phyloP scores from a whole-genome alignment of 2,797 vertebrate species.

The Semotilus atromaculatus region DNA sequence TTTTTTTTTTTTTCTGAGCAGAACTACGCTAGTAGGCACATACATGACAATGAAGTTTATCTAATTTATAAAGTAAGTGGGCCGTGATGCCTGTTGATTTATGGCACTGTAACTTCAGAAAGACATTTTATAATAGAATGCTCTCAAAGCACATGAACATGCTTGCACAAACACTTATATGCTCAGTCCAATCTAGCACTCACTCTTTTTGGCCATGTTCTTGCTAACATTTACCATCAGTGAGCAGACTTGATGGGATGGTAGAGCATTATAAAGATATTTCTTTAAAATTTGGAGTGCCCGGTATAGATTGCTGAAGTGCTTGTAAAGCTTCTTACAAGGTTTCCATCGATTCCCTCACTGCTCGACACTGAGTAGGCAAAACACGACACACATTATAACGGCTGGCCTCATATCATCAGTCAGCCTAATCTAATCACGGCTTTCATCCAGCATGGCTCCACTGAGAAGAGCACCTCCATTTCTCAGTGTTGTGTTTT shows the following conservation, averaged over 20 bases:
- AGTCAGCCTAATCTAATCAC: constrained; percentile 58
- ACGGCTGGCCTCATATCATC: constrained; percentile 50
- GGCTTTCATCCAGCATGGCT: constrained; percentile 50
- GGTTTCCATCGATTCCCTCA: constrained; percentile 58
- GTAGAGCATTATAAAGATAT: constrained; percentile 36
- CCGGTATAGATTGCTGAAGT: constrained; percentile 49
- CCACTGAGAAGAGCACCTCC: constrained; percentile 24
- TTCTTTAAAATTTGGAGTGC: constrained; percentile 28
- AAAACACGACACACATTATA: constrained; percentile 59
- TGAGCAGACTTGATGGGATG: constrained; percentile 35
- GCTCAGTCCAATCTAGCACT: constrained; percentile 8
- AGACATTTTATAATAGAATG: constrained; percentile 3
- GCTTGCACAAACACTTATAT: constrained; percentile 6
- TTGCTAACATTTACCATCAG: constrained; percentile 28
- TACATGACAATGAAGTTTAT: background rate
- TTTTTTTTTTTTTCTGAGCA: background rate
- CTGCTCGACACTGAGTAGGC: constrained; percentile 54
- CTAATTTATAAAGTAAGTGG: background rate
- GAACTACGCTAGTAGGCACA: background rate
- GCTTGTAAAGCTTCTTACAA: constrained; percentile 56
- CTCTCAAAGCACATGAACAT: constrained; percentile 17
- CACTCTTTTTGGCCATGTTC: constrained; percentile 19
- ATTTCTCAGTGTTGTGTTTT: constrained; percentile 40
- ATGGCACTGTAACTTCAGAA: background rate
- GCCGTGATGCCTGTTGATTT: background rate